phyloP scores from a whole-genome alignment of 2,797 vertebrate species.

The Notolepis coatsorum region DNA sequence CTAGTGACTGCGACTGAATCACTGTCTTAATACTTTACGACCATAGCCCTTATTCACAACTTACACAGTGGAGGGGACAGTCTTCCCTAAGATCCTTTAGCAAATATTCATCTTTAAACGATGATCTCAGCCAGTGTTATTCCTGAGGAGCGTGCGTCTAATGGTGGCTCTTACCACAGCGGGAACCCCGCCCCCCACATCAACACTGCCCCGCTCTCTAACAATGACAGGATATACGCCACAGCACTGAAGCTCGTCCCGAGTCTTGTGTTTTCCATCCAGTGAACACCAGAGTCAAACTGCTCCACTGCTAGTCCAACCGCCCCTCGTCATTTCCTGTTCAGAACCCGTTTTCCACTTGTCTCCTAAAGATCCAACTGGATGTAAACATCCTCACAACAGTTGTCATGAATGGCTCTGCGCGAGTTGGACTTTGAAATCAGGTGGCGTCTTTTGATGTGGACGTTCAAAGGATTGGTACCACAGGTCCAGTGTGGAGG shows the following conservation, averaged over 20 bases:
- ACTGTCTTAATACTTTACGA: neutral
- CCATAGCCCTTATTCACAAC: neutral
- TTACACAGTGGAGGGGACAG: conserved; percentile 6
- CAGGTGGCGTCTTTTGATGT: no score
- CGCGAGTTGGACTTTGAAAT: neutral
- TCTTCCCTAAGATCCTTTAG: conserved; percentile 32
- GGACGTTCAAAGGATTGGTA: no score
- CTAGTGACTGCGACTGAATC: neutral
- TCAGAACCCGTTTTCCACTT: neutral
- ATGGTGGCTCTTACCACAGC: conserved; percentile 51
- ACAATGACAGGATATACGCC: conserved; percentile 83
- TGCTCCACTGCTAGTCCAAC: neutral
- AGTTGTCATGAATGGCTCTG: neutral
- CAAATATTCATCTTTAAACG: conserved; percentile 34
- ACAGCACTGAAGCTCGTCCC: conserved; percentile 42
- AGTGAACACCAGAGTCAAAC: conserved; percentile 24
- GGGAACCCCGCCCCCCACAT: conserved; percentile 32
- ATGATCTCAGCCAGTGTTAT: conserved; percentile 66
- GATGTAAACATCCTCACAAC: neutral
- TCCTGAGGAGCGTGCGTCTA: conserved; percentile 8
- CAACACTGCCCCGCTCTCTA: conserved; percentile 45
- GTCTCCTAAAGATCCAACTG: neutral
- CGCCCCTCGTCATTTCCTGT: neutral
- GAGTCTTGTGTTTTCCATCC: conserved; percentile 59
- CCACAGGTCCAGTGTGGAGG: neutral